Percentiles rank a stretch among this genome's conserved stretches.
These are phyloP conservation scores for Poeciliopsis turrubarensis DNA, from an alignment of 2,113 vertebrate species.

Conservation along the genomic window DNA sequence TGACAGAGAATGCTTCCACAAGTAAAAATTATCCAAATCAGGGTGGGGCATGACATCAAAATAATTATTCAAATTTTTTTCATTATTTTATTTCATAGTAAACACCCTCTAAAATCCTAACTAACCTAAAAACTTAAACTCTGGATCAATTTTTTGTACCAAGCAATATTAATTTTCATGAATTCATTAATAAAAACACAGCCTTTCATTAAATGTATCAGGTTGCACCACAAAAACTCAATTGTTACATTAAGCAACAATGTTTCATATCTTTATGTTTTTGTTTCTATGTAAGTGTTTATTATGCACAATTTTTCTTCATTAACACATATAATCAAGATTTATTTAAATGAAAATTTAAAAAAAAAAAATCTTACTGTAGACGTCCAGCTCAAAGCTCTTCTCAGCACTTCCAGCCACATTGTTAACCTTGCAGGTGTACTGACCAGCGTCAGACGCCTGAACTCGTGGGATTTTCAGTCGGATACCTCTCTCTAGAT, in stretches of 20 bases:
- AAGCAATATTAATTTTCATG: not conserved
- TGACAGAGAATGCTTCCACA: conserved; percentile 14
- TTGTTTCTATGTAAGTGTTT: not conserved
- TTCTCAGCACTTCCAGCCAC: conserved; percentile 87
- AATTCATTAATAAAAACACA: too few relatives aligned
- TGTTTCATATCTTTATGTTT: too few relatives aligned
- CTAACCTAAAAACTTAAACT: too few relatives aligned
- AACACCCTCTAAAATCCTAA: too few relatives aligned
- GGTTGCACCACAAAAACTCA: too few relatives aligned
- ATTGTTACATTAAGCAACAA: too few relatives aligned
- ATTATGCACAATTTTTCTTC: not conserved
- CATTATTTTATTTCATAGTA: too few relatives aligned
- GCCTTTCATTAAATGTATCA: too few relatives aligned
- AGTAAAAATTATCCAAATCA: conserved; percentile 3
- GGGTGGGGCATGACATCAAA: not conserved
- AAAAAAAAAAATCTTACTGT: conserved; percentile 78
- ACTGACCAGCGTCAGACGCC: conserved; percentile 85
- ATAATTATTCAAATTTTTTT: too few relatives aligned
- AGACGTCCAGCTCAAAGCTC: conserved; percentile 85
- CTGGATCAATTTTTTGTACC: not conserved
- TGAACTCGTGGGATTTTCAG: conserved; percentile 88
- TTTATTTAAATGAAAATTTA: not conserved
- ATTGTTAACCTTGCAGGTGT: conserved; percentile 85
- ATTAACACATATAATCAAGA: too few relatives aligned
- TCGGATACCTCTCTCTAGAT: conserved; percentile 87